Evolutionary conservation across 2,113 vertebrate genomes (phyloP).

Genomic region (Calonectris borealis): DNA sequence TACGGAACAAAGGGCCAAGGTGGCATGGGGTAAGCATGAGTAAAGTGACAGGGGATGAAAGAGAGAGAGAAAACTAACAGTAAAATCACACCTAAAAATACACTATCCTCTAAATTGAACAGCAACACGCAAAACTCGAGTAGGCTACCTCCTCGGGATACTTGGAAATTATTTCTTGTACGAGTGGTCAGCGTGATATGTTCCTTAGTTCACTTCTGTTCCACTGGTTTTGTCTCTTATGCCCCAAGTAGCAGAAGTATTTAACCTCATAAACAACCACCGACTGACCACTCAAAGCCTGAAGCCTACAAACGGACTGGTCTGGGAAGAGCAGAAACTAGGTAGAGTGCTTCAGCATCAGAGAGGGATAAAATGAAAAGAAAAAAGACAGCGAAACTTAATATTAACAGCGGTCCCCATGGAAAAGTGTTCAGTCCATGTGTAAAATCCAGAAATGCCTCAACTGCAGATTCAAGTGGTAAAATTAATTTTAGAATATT

Average conservation of each 20-base stretch:
- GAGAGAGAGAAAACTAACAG: not conserved
- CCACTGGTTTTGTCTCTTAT: not conserved
- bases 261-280: not conserved
- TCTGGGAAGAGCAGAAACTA: not conserved
- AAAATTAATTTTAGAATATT: not conserved
- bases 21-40: not conserved
- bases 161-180: not conserved
- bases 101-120: not conserved
- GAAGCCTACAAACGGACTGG: not conserved
- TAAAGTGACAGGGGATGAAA: conserved; percentile 4
- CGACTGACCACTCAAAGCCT: not conserved
- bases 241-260: not conserved
- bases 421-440: not conserved
- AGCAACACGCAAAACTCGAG: fast-evolving
- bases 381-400: not conserved
- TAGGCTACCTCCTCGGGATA: fast-evolving
- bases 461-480: not conserved
- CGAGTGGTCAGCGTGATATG: fast-evolving
- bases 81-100: not conserved
- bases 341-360: fast-evolving
- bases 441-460: not conserved
- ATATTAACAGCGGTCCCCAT: fast-evolving
- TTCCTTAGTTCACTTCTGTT: fast-evolving
- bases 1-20: not conserved
- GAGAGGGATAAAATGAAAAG: not conserved